Conservation (phyloP, 2,113 vertebrate genomes). For the Numenius arquata region DNA sequence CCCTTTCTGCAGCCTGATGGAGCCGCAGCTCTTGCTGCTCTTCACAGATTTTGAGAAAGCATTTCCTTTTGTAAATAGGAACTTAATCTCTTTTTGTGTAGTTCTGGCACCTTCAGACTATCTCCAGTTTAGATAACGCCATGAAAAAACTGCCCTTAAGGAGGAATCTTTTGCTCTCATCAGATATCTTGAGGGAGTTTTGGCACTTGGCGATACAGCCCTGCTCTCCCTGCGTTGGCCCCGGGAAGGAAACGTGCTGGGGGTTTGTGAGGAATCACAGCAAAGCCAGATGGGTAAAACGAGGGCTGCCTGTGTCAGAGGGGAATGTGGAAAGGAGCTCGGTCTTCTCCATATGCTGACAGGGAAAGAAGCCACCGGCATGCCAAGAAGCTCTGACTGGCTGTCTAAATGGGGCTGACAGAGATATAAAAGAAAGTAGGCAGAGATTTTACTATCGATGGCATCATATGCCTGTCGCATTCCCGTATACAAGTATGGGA, state of each 20-base stretch:
- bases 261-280: not conserved
- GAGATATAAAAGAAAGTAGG: not conserved
- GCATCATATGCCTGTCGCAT: not conserved
- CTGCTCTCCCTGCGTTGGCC: not conserved
- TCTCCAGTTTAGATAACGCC: not conserved
- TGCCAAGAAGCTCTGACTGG: not conserved
- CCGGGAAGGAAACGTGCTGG: not conserved
- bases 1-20: not conserved
- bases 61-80: not conserved
- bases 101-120: not conserved
- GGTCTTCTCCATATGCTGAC: slow-evolving; percentile 20
- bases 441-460: not conserved
- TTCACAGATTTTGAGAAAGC: not conserved
- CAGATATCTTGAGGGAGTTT: not conserved
- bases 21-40: not conserved
- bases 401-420: not conserved
- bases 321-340: not conserved
- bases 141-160: not conserved
- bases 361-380: not conserved
- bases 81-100: not conserved
- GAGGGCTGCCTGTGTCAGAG: not conserved
- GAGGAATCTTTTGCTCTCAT: not conserved
- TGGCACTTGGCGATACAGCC: not conserved
- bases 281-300: slow-evolving; percentile 17
- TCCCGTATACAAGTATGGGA: not conserved